phyloP scores from a whole-genome alignment of 2,797 vertebrate species.

The Acipenser transmontanus region DNA sequence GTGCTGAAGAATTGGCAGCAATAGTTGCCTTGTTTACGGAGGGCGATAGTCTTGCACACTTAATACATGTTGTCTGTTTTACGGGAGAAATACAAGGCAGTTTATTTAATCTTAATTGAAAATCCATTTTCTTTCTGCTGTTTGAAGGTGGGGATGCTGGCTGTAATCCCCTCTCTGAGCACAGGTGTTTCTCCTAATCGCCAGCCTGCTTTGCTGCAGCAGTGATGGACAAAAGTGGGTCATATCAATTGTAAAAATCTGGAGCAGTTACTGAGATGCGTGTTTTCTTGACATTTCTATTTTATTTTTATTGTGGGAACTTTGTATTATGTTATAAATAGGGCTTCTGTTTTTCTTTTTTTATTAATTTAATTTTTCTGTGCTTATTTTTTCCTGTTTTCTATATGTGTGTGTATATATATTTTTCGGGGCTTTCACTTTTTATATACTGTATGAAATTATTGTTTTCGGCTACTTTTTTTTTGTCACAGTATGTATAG shows the following conservation, averaged over 20 bases:
- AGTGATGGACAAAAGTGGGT: neutral
- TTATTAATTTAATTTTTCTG: no score
- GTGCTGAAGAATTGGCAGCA: slow-evolving; percentile 46
- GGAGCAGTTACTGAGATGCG: slow-evolving; percentile 34
- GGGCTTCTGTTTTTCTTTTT: no score
- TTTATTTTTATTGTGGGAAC: no score
- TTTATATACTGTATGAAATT: no score
- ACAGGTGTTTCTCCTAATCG: slow-evolving; percentile 49
- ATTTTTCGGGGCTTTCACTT: no score
- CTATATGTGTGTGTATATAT: no score
- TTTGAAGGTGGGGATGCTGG: neutral
- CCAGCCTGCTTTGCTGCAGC: slow-evolving; percentile 21
- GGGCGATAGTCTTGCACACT: slow-evolving; percentile 47
- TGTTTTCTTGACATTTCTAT: slow-evolving; percentile 21
- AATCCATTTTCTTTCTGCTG: slow-evolving; percentile 47
- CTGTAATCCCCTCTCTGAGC: slow-evolving; percentile 1
- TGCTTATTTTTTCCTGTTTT: no score
- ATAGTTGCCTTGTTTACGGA: slow-evolving; percentile 40
- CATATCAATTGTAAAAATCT: slow-evolving; percentile 46
- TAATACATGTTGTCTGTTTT: slow-evolving; percentile 58
- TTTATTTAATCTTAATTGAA: slow-evolving; percentile 58
- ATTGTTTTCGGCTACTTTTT: no score
- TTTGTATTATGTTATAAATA: no score
- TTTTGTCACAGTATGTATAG: no score
- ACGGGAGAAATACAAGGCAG: slow-evolving; percentile 45